Conservation (phyloP, 2,797 vertebrate genomes). For the Alosa sapidissima region DNA sequence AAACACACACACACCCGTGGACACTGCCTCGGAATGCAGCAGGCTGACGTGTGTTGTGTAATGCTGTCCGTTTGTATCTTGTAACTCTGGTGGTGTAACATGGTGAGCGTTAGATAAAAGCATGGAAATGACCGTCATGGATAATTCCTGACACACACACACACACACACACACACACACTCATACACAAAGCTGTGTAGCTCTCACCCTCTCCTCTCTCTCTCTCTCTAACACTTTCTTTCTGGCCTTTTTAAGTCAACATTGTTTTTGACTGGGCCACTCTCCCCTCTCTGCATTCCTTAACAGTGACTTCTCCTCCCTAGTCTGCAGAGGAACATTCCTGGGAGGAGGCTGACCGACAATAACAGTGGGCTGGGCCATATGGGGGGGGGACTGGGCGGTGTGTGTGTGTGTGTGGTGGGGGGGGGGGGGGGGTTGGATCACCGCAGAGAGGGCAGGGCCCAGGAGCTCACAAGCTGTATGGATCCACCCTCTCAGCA, state of each 20-base stretch:
- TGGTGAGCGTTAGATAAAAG: neutral
- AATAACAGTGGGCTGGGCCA: conserved; percentile 64
- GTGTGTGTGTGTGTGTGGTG: no score
- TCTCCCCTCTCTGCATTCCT: conserved; percentile 72
- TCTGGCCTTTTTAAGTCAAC: conserved; percentile 77
- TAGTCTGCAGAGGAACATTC: conserved; percentile 71
- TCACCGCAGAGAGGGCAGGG: conserved; percentile 25
- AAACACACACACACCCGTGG: neutral
- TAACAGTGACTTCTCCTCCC: conserved; percentile 71
- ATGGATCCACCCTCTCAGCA: neutral
- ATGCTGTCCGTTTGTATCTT: neutral
- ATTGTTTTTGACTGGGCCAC: conserved; percentile 62
- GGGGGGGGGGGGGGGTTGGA: conserved; percentile 9
- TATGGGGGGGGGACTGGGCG: no score
- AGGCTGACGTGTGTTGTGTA: neutral
- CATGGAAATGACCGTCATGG: conserved; percentile 14
- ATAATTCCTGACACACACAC: conserved; percentile 1
- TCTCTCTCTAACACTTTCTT: conserved; percentile 54
- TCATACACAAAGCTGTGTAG: neutral
- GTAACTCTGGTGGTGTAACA: conserved; percentile 14
- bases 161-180: neutral
- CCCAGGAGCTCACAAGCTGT: neutral
- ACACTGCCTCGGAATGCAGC: neutral
- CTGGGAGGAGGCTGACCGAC: conserved; percentile 75
- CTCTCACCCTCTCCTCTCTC: neutral